Conservation (phyloP, 2,888 invertebrate species). For the Stenodera caucasica region DNA sequence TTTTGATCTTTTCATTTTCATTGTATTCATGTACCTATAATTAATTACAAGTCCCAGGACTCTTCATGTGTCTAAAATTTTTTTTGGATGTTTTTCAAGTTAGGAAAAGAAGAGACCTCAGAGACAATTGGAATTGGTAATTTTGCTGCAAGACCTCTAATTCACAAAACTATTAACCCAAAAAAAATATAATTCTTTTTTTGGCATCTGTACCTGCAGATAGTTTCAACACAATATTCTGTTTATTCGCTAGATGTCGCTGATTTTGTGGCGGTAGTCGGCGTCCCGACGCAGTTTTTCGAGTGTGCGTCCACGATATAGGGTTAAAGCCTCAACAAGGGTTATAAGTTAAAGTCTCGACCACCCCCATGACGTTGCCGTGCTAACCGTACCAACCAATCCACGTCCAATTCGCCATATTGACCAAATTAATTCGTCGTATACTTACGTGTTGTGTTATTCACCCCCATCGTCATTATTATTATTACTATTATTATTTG, state of each 20-base stretch:
- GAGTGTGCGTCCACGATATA: slow-evolving; percentile 29
- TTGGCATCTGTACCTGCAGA: too few relatives aligned
- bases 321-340: slow-evolving; percentile 23
- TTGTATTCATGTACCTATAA: too few relatives aligned
- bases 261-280: slow-evolving; percentile 4
- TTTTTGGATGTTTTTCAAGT: too few relatives aligned
- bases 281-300: slow-evolving; percentile 29
- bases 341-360: slow-evolving; percentile 35
- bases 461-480: slow-evolving; percentile 34
- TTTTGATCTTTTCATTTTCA: too few relatives aligned
- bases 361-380: slow-evolving; percentile 62
- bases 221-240: too few relatives aligned
- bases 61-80: too few relatives aligned
- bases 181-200: too few relatives aligned
- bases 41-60: too few relatives aligned
- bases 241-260: slow-evolving; percentile 16
- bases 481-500: slow-evolving; percentile 25
- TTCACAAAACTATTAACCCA: too few relatives aligned
- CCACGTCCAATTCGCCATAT: slow-evolving; percentile 52
- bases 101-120: too few relatives aligned
- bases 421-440: slow-evolving; percentile 36
- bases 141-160: too few relatives aligned
- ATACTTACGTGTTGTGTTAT: background rate
- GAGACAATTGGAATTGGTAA: too few relatives aligned
- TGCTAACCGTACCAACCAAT: slow-evolving; percentile 65